Evolutionary conservation across 2,888 invertebrate species (phyloP).

Genomic region (Galerucella calmariensis): DNA sequence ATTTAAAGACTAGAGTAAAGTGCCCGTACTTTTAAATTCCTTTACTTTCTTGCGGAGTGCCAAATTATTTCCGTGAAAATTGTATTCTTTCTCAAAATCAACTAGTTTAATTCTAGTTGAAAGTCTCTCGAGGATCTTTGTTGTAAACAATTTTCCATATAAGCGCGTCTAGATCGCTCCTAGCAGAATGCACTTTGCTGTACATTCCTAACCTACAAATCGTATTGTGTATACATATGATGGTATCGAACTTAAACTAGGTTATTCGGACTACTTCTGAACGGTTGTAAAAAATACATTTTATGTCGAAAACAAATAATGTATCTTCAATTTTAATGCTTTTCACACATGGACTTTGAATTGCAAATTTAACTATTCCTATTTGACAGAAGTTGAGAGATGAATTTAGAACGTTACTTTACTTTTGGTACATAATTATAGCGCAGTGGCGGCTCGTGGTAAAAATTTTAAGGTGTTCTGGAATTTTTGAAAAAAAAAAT

Average conservation of each 20-base stretch:
- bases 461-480: no score
- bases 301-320: background rate
- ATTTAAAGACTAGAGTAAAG: no score
- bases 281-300: background rate
- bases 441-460: no score
- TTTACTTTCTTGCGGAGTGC: no score
- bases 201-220: slow-evolving; percentile 29
- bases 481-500: no score
- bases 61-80: no score
- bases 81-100: background rate
- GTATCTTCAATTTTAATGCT: background rate
- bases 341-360: background rate
- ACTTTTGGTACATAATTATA: no score
- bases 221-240: slow-evolving; percentile 4
- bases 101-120: background rate
- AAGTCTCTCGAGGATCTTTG: background rate
- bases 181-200: background rate
- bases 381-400: background rate
- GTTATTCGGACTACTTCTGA: background rate
- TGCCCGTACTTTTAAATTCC: no score
- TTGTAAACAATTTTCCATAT: background rate
- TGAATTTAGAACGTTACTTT: background rate
- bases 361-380: background rate
- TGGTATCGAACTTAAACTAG: slow-evolving; percentile 12
- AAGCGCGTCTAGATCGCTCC: background rate